Conservation (phyloP, 2,113 vertebrate species). For the Tupaia tana region DNA sequence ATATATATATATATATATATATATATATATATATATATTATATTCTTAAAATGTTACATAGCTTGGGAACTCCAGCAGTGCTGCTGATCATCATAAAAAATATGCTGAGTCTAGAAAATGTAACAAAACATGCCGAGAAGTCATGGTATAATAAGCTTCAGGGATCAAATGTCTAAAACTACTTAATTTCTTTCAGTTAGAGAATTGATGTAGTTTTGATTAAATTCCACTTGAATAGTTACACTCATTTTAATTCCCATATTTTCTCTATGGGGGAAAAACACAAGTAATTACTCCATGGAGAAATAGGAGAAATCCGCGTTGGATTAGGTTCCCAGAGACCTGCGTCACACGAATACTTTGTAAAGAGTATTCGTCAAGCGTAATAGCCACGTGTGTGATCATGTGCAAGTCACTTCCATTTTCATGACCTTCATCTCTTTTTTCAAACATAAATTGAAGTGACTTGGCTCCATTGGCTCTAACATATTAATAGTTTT, state of each 20-base stretch:
- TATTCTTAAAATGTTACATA: background rate
- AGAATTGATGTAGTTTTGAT: conserved; percentile 18
- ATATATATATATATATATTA: background rate
- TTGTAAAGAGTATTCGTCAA: background rate
- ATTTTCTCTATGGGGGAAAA: background rate
- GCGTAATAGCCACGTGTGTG: background rate
- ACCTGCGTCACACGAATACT: background rate
- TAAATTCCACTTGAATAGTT: conserved; percentile 35
- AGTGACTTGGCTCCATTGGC: background rate
- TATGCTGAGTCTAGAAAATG: background rate
- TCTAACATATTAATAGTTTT: background rate
- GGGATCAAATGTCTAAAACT: background rate
- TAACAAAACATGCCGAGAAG: background rate
- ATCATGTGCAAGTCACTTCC: background rate
- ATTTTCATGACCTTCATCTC: background rate
- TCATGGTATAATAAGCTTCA: background rate
- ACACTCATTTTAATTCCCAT: background rate
- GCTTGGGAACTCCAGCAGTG: background rate
- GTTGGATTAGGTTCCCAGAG: background rate
- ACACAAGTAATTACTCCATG: background rate
- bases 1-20: background rate
- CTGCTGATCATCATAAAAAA: background rate
- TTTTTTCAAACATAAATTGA: background rate
- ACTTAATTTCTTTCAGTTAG: background rate
- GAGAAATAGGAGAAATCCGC: background rate